Base-by-base conservation (phyloP, 2,888 invertebrate species). In the Himalopsyche anomala region DNA sequence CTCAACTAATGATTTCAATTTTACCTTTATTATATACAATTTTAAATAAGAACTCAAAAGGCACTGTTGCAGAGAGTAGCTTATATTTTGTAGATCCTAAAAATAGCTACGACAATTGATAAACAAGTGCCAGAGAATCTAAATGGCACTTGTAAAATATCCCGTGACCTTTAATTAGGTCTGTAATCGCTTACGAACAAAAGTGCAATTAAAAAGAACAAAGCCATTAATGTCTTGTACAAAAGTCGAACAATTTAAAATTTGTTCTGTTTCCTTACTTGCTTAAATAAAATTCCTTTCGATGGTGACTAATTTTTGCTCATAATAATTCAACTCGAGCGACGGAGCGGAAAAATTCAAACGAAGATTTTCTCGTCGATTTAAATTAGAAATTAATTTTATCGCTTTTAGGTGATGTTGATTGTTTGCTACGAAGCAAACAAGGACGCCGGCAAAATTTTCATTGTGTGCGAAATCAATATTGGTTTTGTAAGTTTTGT, bases 161-260 rank as follows among this genome's bases (percentile, higher is more conserved):
- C 28, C 15, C 28, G 62, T 62, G 62, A 62, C 62, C 62, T n/a
- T 56, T 62, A 6, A 62, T n/a, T 62, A 28, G 28, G 19, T 62
- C 62, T 62, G 9, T 5, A 62, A 62, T 19, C 62, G 81, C 62
- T 62, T 62, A 62, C 62, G 62, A 62, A 81, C 85, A 85, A 85
- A 85, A 81, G 84, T 54, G 80, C 62, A 84, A 87, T 87, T 83
- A 84, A 83, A 85, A 87, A 87, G 85, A 38, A 40, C 79, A 84
- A 82, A 84, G 81, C 85, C 84, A 85, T 87, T 19, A 62, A 19
- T 28, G 62, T 62, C 62, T 62, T 62, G 62, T 62, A 6, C 62
- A 6, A 28, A 28, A 62, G 19, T 62, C 62, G 62, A 62, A 62
- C 62, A 62, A 62, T 62, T 62, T 62, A 62, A 62, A 12, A 19